Base-by-base conservation (phyloP, 1,140 invertebrate genomes). In the Habropoda laboriosa region DNA sequence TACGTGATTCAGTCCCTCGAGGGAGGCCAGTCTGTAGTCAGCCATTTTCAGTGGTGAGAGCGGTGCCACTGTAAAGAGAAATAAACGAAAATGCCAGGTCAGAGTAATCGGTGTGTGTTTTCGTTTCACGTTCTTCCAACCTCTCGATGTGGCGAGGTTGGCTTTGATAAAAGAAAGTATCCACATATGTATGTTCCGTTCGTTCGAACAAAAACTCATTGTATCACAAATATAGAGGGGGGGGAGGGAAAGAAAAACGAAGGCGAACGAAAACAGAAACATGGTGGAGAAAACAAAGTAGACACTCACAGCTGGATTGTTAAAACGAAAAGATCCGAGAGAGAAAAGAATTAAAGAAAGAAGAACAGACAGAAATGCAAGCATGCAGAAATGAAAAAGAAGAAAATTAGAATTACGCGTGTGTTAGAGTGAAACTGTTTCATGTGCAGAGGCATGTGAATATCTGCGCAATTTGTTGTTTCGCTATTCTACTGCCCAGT, bases 41-140 rank as follows among this genome's bases (percentile, higher is more conserved):
- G 95, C 94, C 92, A 96, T 95, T 93, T 95, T 96, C 72, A 95
- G 94, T 78, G 95, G 95, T 76, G 95, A 96, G 80, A 96, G 92
- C 40, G 95, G 95, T 85, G 95, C 95, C 92, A 95, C 95, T 96
- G 94, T 79, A 94, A 94, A 92, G 86, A 57, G 89, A 87, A 88
- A 90, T 78, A 71, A 82, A 75, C 38, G 75, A 53, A 82, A 82
- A 81, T 66, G 32, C 51, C 51, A 47, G 64, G 45, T 85, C 79
- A 82, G 70, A 75, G 77, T 40, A 51, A 64, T 64, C 42, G 60
- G 40, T 12, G 40, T 42, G 27, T 58, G n/a, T n/a, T n/a, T n/a
- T n/a, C 21, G 38, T 18, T 38, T 49, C 10, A 38, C 12, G 16
- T 64, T 70, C 21, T 21, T 76, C n/a, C 49, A 55, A 76, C 70